These are phyloP conservation scores for Drosophila birchii DNA, from an alignment of 2,888 invertebrate genomes.

Conservation along the genomic window DNA sequence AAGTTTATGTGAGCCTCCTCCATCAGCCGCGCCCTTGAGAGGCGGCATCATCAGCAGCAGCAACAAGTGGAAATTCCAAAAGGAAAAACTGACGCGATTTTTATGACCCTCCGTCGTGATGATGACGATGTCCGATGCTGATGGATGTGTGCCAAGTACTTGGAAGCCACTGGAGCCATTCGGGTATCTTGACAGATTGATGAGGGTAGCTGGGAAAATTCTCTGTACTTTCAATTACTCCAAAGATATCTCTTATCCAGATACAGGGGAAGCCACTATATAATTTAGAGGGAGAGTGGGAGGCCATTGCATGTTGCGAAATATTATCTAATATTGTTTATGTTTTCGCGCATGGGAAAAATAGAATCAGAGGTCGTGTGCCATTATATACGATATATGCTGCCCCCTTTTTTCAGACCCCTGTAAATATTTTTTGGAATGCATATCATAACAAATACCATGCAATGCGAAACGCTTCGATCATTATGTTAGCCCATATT, in stretches of 20 bases:
- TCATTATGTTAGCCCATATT: constrained; percentile 16
- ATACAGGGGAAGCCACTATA: neutral
- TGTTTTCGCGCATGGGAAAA: constrained; percentile 26
- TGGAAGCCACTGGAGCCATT: constrained; percentile 11
- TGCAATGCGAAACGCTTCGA: constrained; percentile 4
- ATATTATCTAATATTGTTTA: constrained; percentile 17
- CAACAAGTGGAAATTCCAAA: constrained; percentile 41
- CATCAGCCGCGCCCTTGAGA: constrained; percentile 10
- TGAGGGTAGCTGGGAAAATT: constrained; percentile 1
- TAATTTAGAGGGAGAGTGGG: constrained; percentile 4
- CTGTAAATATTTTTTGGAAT: constrained; percentile 15
- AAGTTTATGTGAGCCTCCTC: constrained; percentile 12
- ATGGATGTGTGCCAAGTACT: constrained; percentile 33
- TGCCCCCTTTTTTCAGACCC: neutral
- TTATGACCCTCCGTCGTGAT: constrained; percentile 26
- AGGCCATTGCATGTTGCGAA: constrained; percentile 25
- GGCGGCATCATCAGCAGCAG: neutral
- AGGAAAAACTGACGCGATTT: constrained; percentile 10
- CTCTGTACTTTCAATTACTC: neutral
- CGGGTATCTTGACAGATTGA: constrained; percentile 30
- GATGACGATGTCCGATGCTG: constrained; percentile 17
- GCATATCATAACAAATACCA: constrained; percentile 18
- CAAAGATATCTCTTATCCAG: neutral
- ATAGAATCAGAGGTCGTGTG: constrained; percentile 17
- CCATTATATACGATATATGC: neutral